Conservation (phyloP, 2,888 invertebrate species). For the Bugulina stolonifera region DNA sequence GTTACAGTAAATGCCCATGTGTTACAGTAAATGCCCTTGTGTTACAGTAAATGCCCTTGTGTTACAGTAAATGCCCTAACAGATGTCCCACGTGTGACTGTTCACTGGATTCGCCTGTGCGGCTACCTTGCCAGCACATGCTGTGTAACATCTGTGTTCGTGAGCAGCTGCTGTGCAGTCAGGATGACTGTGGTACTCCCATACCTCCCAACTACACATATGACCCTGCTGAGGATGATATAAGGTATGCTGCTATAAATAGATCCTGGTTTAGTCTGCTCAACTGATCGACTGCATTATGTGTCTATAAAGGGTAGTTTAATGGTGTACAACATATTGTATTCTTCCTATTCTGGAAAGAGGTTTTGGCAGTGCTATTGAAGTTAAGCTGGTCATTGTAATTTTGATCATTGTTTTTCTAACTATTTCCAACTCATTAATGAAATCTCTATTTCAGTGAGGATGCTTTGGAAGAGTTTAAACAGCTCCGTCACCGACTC, state of each 20-base stretch:
- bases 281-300: too few species aligned
- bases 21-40: slow-evolving; percentile 14
- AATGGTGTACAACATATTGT: too few species aligned
- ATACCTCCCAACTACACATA: background rate
- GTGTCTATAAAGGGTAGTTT: too few species aligned
- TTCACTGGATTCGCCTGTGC: slow-evolving; percentile 35
- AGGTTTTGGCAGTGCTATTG: too few species aligned
- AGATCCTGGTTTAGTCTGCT: background rate
- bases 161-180: slow-evolving; percentile 28
- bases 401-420: too few species aligned
- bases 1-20: slow-evolving; percentile 18
- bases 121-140: slow-evolving; percentile 39
- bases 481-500: slow-evolving; percentile 31
- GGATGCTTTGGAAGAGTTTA: slow-evolving; percentile 28
- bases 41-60: slow-evolving; percentile 16
- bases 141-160: slow-evolving; percentile 38
- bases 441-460: slow-evolving; percentile 29
- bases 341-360: too few species aligned
- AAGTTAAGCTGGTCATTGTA: too few species aligned
- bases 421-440: too few species aligned
- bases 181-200: background rate
- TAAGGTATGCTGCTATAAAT: background rate
- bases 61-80: slow-evolving; percentile 22
- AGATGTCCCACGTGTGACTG: slow-evolving; percentile 36
- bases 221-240: background rate